Evolutionary conservation across 2,113 vertebrate genomes (phyloP).

Genomic region (Gasterosteus aculeatus): DNA sequence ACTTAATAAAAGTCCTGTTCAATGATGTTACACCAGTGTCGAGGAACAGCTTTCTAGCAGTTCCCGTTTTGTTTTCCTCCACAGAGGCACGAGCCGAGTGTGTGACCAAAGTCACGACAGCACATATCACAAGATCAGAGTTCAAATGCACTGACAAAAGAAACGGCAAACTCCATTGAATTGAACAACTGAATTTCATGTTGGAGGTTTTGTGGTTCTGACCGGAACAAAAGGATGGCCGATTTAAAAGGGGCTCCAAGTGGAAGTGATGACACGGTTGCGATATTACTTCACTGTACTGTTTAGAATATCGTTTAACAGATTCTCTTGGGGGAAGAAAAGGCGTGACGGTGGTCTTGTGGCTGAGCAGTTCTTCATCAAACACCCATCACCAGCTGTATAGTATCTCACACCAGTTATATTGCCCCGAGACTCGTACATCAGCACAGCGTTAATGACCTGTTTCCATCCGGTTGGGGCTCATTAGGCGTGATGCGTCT

Average conservation of each 20-base stretch:
- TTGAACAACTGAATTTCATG: not conserved
- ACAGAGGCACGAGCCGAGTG: not conserved
- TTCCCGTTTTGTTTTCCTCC: not conserved
- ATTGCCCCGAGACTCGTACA: constrained; percentile 41
- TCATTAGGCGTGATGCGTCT: constrained; percentile 55
- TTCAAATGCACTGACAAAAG: not conserved
- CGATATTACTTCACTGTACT: not conserved
- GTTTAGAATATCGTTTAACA: not conserved
- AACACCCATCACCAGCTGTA: constrained; percentile 14
- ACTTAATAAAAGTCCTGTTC: too few relatives aligned
- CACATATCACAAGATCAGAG: not conserved
- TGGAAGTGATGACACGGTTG: not conserved
- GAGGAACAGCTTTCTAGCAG: too few relatives aligned
- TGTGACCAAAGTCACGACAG: not conserved
- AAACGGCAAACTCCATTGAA: too few relatives aligned
- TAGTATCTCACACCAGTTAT: constrained; percentile 34
- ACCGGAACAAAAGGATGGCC: not conserved
- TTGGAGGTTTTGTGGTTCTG: not conserved
- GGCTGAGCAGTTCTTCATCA: constrained; percentile 15
- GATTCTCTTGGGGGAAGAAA: not conserved
- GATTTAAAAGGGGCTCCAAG: not conserved
- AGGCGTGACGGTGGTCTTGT: not conserved
- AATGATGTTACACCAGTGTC: too few relatives aligned
- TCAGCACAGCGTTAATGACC: constrained; percentile 59
- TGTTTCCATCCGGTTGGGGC: constrained; percentile 57